Conservation (phyloP, 2,888 invertebrate genomes). For the Trachelus stipa region DNA sequence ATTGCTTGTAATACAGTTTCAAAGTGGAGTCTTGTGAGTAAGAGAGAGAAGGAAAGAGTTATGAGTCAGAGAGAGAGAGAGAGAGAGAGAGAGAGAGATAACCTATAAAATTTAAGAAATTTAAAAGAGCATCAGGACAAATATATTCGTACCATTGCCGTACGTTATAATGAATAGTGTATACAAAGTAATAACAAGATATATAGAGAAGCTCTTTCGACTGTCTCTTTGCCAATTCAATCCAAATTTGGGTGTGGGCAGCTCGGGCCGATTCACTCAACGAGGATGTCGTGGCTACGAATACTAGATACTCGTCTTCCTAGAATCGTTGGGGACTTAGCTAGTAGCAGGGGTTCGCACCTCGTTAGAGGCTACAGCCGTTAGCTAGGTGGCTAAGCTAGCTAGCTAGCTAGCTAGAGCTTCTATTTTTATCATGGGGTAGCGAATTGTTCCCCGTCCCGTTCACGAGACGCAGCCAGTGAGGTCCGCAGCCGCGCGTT, state of each 20-base stretch:
- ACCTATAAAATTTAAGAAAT: background rate
- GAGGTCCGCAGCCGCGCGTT: conserved; percentile 44
- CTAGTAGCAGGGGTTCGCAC: conserved; percentile 1
- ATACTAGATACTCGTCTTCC: conserved; percentile 1
- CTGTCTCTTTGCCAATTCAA: background rate
- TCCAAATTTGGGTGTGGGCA: background rate
- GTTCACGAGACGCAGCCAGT: conserved; percentile 47
- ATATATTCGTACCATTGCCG: background rate
- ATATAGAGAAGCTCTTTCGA: background rate
- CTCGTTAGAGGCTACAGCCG: background rate
- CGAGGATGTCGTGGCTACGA: background rate
- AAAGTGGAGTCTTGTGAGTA: background rate
- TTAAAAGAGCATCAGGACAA: background rate
- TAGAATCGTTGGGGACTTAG: conserved; percentile 1
- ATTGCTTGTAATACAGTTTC: background rate
- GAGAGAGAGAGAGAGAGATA: background rate
- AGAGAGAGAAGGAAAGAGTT: background rate
- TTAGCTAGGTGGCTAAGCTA: conserved; percentile 50
- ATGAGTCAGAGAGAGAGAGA: background rate
- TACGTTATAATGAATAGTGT: background rate
- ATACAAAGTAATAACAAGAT: background rate
- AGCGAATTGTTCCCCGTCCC: conserved; percentile 59
- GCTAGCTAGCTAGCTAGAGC: conserved; percentile 61
- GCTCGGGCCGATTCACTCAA: background rate
- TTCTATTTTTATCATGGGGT: conserved; percentile 66